Conservation (phyloP, 2,113 vertebrate species). For the Caranx melampygus region DNA sequence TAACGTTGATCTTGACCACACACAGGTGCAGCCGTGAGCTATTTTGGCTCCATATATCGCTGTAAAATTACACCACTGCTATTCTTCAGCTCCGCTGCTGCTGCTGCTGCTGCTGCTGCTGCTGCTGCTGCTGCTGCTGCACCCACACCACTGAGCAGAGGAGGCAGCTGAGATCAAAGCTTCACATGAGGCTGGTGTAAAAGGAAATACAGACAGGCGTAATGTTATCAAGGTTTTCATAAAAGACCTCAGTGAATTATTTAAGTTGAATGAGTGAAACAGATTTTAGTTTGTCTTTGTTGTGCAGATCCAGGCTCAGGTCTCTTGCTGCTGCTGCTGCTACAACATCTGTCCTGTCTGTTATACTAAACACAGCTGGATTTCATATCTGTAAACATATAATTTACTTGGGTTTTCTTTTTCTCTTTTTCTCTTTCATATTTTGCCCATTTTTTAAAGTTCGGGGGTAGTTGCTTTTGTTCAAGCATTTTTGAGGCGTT, state of each 20-base stretch:
- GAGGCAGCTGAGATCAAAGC: not conserved
- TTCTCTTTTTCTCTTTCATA: constrained; percentile 20
- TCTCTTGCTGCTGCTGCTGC: not conserved
- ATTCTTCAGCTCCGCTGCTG: not conserved
- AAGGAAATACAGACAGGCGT: not conserved
- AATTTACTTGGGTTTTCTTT: constrained; percentile 11
- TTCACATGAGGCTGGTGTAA: not conserved
- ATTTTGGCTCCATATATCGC: constrained; percentile 30
- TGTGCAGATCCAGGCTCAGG: not conserved
- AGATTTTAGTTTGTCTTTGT: not conserved
- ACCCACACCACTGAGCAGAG: not conserved
- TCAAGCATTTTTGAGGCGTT: constrained; percentile 6
- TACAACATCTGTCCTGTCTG: constrained; percentile 6
- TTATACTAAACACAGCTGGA: constrained; percentile 18
- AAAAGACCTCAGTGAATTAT: not conserved
- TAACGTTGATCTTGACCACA: constrained; percentile 1
- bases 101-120: too few species aligned
- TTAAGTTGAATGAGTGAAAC: not conserved
- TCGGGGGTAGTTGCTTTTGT: constrained; percentile 22
- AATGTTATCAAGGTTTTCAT: not conserved
- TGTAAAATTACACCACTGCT: constrained; percentile 24
- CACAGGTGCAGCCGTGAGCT: constrained; percentile 25
- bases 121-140: too few species aligned
- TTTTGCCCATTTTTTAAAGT: constrained; percentile 9
- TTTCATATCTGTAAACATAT: constrained; percentile 40